Base-by-base conservation (phyloP, 1,140 invertebrate genomes). In the Plodia interpunctella region DNA sequence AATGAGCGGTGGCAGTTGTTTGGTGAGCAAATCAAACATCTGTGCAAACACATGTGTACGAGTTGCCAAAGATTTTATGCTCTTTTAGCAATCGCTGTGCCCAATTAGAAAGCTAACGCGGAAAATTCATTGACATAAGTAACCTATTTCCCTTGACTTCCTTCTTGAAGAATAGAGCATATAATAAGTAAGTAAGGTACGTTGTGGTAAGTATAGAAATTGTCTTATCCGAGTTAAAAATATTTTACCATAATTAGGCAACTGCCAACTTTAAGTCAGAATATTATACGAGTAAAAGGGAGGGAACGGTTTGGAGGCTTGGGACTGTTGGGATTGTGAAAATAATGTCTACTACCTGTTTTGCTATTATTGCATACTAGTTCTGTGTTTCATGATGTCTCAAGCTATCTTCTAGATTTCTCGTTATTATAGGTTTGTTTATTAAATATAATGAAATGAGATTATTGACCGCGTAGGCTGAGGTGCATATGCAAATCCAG, bases 11-110 rank as follows among this genome's bases (percentile, higher is more conserved):
- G 58, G 59, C 55, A 51, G 50, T 64, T 78, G 67, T 78, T 82
- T 83, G 70, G 55, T 64, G 64, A 70, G 71, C 67, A 81, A 81
- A 83, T 72, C 63, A 69, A 79, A 75, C 73, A 83, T 79, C 76
- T 84, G 76, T 76, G 57, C 71, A 84, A 82, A 81, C 69, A 82
- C 11, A 30, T 63, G 35, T 54, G 60, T 51, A 62, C 55, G 49
- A 59, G 28, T 70, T 67, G 64, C 64, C 66, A 67, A 74, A 62
- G 63, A 73, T 62, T 73, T 70, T 66, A 69, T 65, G 62, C 52
- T 62, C 61, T 53, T 55, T 57, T 53, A 63, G 61, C 62, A 67
- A 72, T 66, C 56, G 63, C 60, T 49, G 15, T 13, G 55, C 53
- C 58, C 50, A 55, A 72, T 65, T 60, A 55, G 59, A 65, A 68